Evolutionary conservation across 1,140 invertebrate genomes (phyloP), one percentile per base, ranked within the genome.

Genomic region (Ganaspis sp.): DNA sequence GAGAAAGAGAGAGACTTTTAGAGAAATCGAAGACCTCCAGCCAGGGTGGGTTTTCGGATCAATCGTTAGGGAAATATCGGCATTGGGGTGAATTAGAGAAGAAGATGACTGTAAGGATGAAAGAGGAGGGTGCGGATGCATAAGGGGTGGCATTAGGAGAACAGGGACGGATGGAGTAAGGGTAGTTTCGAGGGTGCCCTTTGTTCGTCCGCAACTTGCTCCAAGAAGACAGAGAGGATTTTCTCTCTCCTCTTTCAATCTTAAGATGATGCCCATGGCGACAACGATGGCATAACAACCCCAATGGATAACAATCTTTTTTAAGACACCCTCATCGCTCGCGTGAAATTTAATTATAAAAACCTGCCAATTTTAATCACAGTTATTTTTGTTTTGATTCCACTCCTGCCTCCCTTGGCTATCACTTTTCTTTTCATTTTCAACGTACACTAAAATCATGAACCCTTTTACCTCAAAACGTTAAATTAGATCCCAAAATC

Each of bases 31-130:
- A 76, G 83, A 79, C 78, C 76, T 79, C 23, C 70, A 74, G 75
- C 19, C 37, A 74, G 74, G 72, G 76, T 69, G 83, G 85, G 75
- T 80, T 82, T 82, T 80, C 85, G 82, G 85, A 90, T 90, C 89
- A 89, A 90, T 90, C 89, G 88, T 89, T 90, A 90, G 88, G 88
- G 88, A 90, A 90, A 90, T 90, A 89, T 89, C 86, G 84, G 84
- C 81, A 79, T 79, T 81, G 78, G 86, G 84, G 85, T 81, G 84
- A 87, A 83, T 79, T 74, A 73, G 76, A 74, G 38, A 74, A 76
- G 79, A 81, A 82, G 78, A 80, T 79, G 75, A 81, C 70, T 73
- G 69, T 76, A 76, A 79, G 70, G 29, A 70, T 23, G 69, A 70
- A 74, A 70, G 79, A 79, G 80, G 85, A 85, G 84, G 75, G 84